These are phyloP conservation scores for Ctenomys sociabilis DNA, from an alignment of 2,113 vertebrate genomes.

Conservation along the genomic window DNA sequence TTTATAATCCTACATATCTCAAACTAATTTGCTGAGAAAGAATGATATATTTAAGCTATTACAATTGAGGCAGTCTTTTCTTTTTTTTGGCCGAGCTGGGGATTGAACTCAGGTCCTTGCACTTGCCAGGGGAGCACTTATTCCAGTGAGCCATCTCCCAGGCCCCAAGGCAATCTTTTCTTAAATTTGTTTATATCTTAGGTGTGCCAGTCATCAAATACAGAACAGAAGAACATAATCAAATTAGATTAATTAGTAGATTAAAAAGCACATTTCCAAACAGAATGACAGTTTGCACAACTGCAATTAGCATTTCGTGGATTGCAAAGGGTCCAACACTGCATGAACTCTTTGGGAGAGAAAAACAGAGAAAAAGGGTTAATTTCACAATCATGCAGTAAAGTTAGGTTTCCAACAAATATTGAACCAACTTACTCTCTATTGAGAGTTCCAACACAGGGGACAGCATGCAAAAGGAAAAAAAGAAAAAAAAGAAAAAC, in stretches of 20 bases:
- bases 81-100: too few relatives aligned
- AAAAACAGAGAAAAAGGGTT: slow-evolving; percentile 87
- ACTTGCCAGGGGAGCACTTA: too few relatives aligned
- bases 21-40: slow-evolving; percentile 15
- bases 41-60: slow-evolving; percentile 7
- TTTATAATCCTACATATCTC: not conserved
- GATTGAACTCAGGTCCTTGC: too few relatives aligned
- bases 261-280: slow-evolving; percentile 87
- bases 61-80: slow-evolving; percentile 68
- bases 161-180: slow-evolving; percentile 69
- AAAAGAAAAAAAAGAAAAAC: slow-evolving; percentile 88
- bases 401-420: slow-evolving; percentile 88
- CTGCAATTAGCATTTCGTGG: slow-evolving; percentile 85
- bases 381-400: slow-evolving; percentile 90
- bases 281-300: slow-evolving; percentile 85
- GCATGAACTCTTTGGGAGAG: slow-evolving; percentile 87
- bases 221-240: slow-evolving; percentile 86
- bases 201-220: slow-evolving; percentile 90
- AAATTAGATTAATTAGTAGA: slow-evolving; percentile 90
- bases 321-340: slow-evolving; percentile 87
- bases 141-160: too few relatives aligned
- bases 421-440: slow-evolving; percentile 98
- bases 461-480: slow-evolving; percentile 92
- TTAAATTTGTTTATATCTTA: slow-evolving; percentile 76
- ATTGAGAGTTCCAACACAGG: slow-evolving; percentile 96